Base-by-base conservation (phyloP, 2,113 vertebrate species). In the Anarrhichthys ocellatus region DNA sequence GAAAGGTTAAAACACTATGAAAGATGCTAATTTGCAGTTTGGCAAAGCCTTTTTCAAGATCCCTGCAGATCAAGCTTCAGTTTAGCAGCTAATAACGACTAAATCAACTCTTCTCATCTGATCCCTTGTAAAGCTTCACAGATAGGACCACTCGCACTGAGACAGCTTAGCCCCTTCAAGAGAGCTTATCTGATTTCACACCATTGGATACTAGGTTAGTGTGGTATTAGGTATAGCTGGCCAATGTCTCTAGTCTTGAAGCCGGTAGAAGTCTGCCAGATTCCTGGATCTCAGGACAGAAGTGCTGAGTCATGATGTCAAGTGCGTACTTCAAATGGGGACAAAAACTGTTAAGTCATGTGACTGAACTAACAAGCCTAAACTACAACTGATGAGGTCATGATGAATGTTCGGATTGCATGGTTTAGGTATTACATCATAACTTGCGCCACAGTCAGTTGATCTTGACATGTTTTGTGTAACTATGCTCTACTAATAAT, bases 181-280 rank as follows among this genome's bases (percentile, higher is more conserved):
- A 85, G 71, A 64, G 87, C 88, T 94, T 91, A 93, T 93, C 89
- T 85, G 87, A 92, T 92, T 92, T 91, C 90, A 89, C 87, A 92
- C 90, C 89, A 86, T 78, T 88, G 83, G 84, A 89, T 91, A 88
- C 81, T 82, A 63, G 86, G 85, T 91, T 90, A 91, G 86, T 87
- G 78, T 85, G 85, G 86, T 86, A 83, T 91, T 83, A 80, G 59
- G 71, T 86, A 84, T 85, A 89, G 73, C 76, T 27, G 48, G 85
- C 67, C 80, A 87, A 76, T 88, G 80, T 88, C 80, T 91, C 81
- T 80, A 89, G 91, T 89, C 90, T 87, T n/a, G 22, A 46, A 66
- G 89, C 68, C 84, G 71, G 87, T 87, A 84, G 90, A 90, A 14
- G 52, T 58, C 62, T 72, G 76, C 29, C 59, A 50, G 38, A 52